A percentile compares a stretch with the other conserved stretches of the same genome.
Conservation (phyloP, 1,140 invertebrate species). For the Penaeus japonicus region DNA sequence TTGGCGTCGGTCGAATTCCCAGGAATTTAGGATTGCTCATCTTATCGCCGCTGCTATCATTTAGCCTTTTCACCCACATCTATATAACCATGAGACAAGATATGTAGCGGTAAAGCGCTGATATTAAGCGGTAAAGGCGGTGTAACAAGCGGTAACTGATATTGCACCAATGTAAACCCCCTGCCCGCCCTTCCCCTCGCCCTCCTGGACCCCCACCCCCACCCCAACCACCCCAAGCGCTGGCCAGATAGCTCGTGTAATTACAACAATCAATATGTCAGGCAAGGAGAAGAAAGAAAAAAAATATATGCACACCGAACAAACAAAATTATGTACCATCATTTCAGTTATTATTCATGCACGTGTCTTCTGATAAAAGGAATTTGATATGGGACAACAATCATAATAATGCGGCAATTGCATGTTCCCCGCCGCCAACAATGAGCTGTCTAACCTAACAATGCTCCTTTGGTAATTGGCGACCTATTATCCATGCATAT, state of each 20-base stretch:
- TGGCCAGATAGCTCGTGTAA: constrained; percentile 20
- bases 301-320: neutral
- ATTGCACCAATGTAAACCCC: constrained; percentile 14
- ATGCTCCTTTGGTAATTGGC: constrained; percentile 48
- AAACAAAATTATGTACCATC: constrained; percentile 53
- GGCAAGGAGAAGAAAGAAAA: constrained; percentile 7
- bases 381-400: constrained; percentile 51
- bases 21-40: too few relatives aligned
- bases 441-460: constrained; percentile 51
- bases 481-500: constrained; percentile 54
- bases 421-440: constrained; percentile 50
- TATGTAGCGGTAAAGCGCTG: too few relatives aligned
- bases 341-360: constrained; percentile 49
- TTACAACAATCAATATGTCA: constrained; percentile 52
- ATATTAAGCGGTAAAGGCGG: too few relatives aligned
- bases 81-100: too few relatives aligned
- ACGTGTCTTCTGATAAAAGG: constrained; percentile 52
- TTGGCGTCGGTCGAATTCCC: too few relatives aligned
- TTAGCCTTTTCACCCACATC: too few relatives aligned
- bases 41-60: too few relatives aligned
- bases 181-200: too few relatives aligned
- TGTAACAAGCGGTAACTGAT: too few relatives aligned
- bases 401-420: constrained; percentile 53
- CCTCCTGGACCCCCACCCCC: too few relatives aligned
- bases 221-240: too few relatives aligned